Conservation (phyloP, 2,888 invertebrate species). For the Eulithis prunata region DNA sequence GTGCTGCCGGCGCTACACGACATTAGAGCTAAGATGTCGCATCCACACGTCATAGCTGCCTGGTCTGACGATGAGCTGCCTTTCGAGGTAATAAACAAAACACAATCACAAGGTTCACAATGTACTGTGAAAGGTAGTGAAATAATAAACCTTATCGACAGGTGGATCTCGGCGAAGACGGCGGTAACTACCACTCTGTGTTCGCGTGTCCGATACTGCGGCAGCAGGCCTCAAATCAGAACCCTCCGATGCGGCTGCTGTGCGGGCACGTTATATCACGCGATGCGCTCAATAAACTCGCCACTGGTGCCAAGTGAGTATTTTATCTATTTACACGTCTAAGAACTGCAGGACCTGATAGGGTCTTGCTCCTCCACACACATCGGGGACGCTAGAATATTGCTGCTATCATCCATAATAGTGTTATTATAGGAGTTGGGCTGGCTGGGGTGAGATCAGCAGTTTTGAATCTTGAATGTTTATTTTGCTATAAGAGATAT, state of each 20-base stretch:
- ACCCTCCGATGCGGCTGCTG: conserved; percentile 98
- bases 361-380: no score
- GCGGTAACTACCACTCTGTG: conserved; percentile 97
- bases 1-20: conserved; percentile 97
- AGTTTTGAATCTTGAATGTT: no score
- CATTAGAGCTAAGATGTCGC: conserved; percentile 86
- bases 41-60: conserved; percentile 91
- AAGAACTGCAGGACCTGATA: no score
- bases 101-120: neutral
- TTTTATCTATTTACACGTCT: neutral
- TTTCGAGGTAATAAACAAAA: conserved; percentile 79
- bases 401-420: no score
- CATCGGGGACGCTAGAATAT: no score
- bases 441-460: no score
- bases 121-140: no score
- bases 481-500: neutral
- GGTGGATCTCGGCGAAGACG: conserved; percentile 98
- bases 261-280: conserved; percentile 99
- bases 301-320: conserved; percentile 93
- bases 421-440: no score
- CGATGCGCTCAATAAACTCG: conserved; percentile 98
- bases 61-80: conserved; percentile 99
- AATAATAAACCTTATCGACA: conserved; percentile 53
- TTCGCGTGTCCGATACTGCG: conserved; percentile 99
- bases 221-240: conserved; percentile 97